phyloP scores from a whole-genome alignment of 2,888 invertebrate species.

The Leptopterna dolabrata region DNA sequence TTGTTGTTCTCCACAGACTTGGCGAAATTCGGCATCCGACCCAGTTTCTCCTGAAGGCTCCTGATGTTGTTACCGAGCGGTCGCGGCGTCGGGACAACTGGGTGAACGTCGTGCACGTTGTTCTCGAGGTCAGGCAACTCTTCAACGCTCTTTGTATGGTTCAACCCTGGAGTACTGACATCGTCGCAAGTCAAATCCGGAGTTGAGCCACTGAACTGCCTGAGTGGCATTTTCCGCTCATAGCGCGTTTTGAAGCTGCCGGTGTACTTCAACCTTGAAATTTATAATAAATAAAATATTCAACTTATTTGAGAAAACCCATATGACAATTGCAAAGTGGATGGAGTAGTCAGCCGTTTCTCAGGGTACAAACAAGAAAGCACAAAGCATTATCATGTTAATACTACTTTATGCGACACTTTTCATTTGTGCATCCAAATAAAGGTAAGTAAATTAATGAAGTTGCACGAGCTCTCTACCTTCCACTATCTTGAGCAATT shows the following conservation, averaged over 20 bases:
- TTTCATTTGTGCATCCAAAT: no score
- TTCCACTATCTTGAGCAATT: no score
- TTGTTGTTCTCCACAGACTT: conserved; percentile 57
- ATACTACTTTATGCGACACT: no score
- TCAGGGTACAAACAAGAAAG: no score
- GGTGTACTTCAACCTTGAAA: not conserved
- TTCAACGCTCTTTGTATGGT: conserved; percentile 58
- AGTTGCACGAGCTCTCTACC: no score
- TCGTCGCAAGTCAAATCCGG: conserved; percentile 56
- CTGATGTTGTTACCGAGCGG: conserved; percentile 51
- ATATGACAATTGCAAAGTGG: no score
- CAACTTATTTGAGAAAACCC: not conserved
- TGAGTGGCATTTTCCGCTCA: conserved; percentile 60
- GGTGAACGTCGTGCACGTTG: conserved; percentile 39
- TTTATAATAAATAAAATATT: not conserved
- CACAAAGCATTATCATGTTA: no score
- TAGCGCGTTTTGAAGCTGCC: conserved; percentile 61
- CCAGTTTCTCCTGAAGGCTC: conserved; percentile 53
- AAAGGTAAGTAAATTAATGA: no score
- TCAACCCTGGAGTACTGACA: conserved; percentile 37
- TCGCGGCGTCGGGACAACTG: conserved; percentile 7
- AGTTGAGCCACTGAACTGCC: conserved; percentile 54
- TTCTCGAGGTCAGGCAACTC: conserved; percentile 55
- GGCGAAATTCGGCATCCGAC: conserved; percentile 52
- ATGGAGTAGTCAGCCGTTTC: no score